Percentiles rank a stretch among this genome's conserved stretches.
These are phyloP conservation scores for Lepus oiostolus DNA, from an alignment of 2,797 vertebrate species.

Conservation along the genomic window DNA sequence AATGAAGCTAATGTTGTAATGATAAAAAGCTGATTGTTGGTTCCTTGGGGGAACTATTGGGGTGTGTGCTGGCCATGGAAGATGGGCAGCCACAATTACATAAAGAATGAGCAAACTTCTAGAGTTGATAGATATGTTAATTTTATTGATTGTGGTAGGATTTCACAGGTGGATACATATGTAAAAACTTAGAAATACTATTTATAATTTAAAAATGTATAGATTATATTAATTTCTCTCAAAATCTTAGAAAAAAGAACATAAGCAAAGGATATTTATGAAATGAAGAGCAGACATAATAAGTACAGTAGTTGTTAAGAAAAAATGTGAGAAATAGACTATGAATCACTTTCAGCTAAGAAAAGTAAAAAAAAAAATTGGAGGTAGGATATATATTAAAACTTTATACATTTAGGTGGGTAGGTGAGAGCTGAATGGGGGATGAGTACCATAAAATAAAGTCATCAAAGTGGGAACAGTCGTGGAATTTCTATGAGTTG, in stretches of 20 bases:
- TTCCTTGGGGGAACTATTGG: background rate
- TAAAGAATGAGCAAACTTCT: conserved; percentile 1
- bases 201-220: background rate
- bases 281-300: background rate
- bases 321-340: background rate
- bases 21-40: background rate
- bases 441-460: background rate
- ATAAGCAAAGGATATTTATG: background rate
- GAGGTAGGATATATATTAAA: background rate
- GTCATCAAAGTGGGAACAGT: background rate
- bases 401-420: background rate
- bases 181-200: background rate
- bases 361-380: background rate
- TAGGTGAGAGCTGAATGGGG: background rate
- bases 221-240: background rate
- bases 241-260: background rate
- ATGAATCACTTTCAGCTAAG: background rate
- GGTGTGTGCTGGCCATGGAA: background rate
- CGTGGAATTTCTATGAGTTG: background rate
- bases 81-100: background rate
- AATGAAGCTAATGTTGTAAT: background rate
- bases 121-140: background rate
- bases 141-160: background rate
- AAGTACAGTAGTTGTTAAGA: background rate
- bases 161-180: background rate